Evolutionary conservation across 92 coral and sea anemone species (phyloP).

Genomic region (Zoanthus gigantus): DNA sequence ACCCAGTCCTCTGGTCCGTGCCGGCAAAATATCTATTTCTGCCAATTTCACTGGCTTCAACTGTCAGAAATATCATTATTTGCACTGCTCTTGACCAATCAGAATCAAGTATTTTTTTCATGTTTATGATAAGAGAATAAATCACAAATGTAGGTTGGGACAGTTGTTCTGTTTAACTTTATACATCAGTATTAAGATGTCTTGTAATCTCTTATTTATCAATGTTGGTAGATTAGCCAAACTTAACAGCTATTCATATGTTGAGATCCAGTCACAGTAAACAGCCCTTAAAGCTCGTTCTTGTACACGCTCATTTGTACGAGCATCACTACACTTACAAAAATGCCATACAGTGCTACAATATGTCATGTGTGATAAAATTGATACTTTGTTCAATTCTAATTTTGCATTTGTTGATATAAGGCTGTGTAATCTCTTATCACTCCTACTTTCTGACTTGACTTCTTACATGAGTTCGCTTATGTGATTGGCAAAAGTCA

Average conservation of each 20-base stretch:
- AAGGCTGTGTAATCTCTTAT: slow-evolving; percentile 40
- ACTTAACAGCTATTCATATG: slow-evolving; percentile 27
- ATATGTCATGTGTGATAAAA: slow-evolving; percentile 39
- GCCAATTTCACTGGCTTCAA: no score
- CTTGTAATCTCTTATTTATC: slow-evolving; percentile 31
- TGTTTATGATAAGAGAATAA: neutral
- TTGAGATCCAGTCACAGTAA: slow-evolving; percentile 35
- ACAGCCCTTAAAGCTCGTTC: slow-evolving; percentile 45
- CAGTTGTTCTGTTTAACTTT: slow-evolving; percentile 22
- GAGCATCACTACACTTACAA: slow-evolving; percentile 34
- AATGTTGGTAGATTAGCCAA: slow-evolving; percentile 35
- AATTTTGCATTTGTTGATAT: slow-evolving; percentile 40
- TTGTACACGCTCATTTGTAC: slow-evolving; percentile 34
- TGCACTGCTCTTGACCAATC: no score
- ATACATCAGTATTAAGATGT: slow-evolving; percentile 39
- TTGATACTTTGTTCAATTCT: slow-evolving; percentile 46
- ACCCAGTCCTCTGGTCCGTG: no score
- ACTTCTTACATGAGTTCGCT: slow-evolving; percentile 11
- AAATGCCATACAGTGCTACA: slow-evolving; percentile 52
- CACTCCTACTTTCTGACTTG: slow-evolving; percentile 41
- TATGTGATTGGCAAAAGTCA: slow-evolving; percentile 31
- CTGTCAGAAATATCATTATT: no score
- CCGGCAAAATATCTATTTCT: no score
- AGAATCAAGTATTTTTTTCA: no score
- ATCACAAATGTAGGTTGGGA: slow-evolving; percentile 7